Percentiles rank a stretch among this genome's conserved stretches.
Evolutionary conservation across 2,888 invertebrate genomes (phyloP).

Genomic region (Cosmia pyralina): DNA sequence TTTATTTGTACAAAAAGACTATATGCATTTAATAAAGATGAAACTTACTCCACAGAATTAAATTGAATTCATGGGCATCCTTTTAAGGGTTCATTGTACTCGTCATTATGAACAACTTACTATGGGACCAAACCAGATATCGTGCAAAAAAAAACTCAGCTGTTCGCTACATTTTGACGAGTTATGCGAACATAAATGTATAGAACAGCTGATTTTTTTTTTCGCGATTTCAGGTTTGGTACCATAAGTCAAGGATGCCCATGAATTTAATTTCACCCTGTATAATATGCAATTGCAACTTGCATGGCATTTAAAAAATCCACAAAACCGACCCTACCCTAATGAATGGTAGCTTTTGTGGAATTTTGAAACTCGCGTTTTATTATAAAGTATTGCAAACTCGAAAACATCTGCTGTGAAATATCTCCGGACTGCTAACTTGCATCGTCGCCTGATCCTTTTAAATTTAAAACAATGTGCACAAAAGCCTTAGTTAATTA

Average conservation of each 20-base stretch:
- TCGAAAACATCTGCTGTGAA: neutral
- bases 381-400: neutral
- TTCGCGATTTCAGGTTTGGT: too few relatives aligned
- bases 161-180: too few relatives aligned
- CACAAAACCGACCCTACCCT: neutral
- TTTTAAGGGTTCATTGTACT: too few relatives aligned
- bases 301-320: neutral
- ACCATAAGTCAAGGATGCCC: too few relatives aligned
- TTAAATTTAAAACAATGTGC: neutral
- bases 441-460: neutral
- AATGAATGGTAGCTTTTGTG: neutral
- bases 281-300: neutral
- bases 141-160: too few relatives aligned
- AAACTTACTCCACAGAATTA: neutral
- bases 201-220: too few relatives aligned
- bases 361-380: neutral
- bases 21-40: too few relatives aligned
- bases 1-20: neutral
- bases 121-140: too few relatives aligned
- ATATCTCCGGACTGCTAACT: neutral
- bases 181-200: too few relatives aligned
- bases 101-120: too few relatives aligned
- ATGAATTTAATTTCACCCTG: too few relatives aligned
- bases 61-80: too few relatives aligned
- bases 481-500: neutral